Evolutionary conservation across 2,888 invertebrate species (phyloP).

Genomic region (Theristus sp.): DNA sequence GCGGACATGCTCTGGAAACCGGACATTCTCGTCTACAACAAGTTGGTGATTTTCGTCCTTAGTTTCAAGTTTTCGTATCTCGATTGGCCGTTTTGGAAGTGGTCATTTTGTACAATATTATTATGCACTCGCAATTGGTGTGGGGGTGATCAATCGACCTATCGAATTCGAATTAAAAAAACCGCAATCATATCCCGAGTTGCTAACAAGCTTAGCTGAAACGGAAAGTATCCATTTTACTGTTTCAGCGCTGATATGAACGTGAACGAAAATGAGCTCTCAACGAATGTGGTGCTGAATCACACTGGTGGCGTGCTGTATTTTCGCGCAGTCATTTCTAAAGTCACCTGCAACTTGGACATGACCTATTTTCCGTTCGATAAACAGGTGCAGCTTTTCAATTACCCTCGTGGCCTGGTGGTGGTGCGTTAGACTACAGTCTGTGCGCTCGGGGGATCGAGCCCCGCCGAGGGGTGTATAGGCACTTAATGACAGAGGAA

Average conservation of each 20-base stretch:
- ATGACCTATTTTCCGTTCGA: slow-evolving; percentile 10
- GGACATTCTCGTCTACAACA: slow-evolving; percentile 22
- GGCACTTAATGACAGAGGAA: too few species aligned
- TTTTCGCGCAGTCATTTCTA: slow-evolving; percentile 7
- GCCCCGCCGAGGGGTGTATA: too few species aligned
- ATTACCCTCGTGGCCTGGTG: too few species aligned
- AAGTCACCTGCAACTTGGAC: slow-evolving; percentile 9
- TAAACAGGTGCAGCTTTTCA: not conserved
- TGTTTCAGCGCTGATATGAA: slow-evolving; percentile 9
- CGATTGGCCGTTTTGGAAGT: too few species aligned
- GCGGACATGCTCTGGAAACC: slow-evolving; percentile 23
- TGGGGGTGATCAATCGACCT: too few species aligned
- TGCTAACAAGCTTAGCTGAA: not conserved
- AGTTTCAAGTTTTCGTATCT: not conserved
- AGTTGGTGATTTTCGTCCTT: slow-evolving; percentile 2
- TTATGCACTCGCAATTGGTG: too few species aligned
- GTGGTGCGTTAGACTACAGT: too few species aligned
- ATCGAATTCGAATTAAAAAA: too few species aligned
- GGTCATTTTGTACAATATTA: too few species aligned
- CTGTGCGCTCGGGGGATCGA: too few species aligned
- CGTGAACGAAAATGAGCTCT: slow-evolving; percentile 7
- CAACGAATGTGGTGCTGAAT: slow-evolving; percentile 22
- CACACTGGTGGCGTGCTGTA: slow-evolving; percentile 10
- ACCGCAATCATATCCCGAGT: too few species aligned
- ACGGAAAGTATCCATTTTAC: not conserved